A percentile compares a stretch with the other conserved stretches of the same genome.
Conservation (phyloP, 2,113 vertebrate species). For the Pachyramphus minor region DNA sequence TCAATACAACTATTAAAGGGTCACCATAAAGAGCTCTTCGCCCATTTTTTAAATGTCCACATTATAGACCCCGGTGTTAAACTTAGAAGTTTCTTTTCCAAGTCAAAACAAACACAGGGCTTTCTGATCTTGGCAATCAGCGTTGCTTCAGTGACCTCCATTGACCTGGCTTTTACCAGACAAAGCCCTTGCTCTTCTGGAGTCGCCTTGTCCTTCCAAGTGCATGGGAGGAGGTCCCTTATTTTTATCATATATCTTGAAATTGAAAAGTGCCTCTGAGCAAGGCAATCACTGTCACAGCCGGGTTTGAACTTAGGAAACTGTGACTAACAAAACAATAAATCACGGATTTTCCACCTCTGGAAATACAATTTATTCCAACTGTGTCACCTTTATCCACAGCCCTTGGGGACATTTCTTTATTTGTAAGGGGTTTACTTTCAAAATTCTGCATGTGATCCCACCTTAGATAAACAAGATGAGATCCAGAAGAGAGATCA, state of each 20-base stretch:
- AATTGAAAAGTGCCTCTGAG: slow-evolving; percentile 15
- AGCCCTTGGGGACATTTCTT: neutral
- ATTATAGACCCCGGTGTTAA: neutral
- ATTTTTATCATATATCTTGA: slow-evolving; percentile 48
- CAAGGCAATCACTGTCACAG: neutral
- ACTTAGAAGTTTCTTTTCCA: slow-evolving; percentile 9
- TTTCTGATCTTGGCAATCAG: neutral
- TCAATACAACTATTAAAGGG: neutral
- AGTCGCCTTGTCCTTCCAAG: neutral
- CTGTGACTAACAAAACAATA: slow-evolving; percentile 22
- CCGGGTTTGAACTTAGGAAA: slow-evolving; percentile 13
- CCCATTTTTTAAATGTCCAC: neutral
- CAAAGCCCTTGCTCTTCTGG: neutral
- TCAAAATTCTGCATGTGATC: neutral
- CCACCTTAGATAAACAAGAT: neutral
- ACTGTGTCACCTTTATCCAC: neutral
- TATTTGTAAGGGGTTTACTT: neutral
- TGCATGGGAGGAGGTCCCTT: neutral
- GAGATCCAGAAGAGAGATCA: neutral
- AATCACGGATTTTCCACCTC: slow-evolving; percentile 14
- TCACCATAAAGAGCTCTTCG: neutral
- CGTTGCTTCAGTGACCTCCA: neutral
- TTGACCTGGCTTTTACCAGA: neutral
- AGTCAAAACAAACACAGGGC: slow-evolving; percentile 14
- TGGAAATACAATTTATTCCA: neutral